Evolutionary conservation across 2,113 vertebrate species (phyloP).

Genomic region (Caranx melampygus): DNA sequence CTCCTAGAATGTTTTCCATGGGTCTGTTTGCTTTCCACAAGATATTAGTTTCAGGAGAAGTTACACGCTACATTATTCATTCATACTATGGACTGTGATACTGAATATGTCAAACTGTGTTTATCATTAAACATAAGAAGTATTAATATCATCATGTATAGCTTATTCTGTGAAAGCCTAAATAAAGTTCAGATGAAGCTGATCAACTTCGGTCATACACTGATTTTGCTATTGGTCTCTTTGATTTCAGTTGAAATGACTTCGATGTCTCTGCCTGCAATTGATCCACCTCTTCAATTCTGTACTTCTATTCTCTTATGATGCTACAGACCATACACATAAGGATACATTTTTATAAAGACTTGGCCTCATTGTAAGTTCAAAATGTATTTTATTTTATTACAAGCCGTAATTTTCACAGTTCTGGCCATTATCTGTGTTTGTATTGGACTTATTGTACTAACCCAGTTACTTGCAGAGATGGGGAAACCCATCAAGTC

Average conservation of each 20-base stretch:
- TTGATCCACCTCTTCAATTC: background rate
- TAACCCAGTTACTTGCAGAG: background rate
- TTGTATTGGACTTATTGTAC: background rate
- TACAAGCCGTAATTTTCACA: background rate
- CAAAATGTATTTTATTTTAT: background rate
- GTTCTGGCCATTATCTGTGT: background rate
- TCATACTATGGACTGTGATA: slow-evolving; percentile 74
- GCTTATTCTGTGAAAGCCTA: slow-evolving; percentile 77
- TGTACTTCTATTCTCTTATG: background rate
- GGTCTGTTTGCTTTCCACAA: slow-evolving; percentile 67
- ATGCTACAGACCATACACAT: background rate
- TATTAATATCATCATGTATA: slow-evolving; percentile 78
- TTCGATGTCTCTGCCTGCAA: background rate
- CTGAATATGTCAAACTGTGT: slow-evolving; percentile 76
- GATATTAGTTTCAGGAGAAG: slow-evolving; percentile 64
- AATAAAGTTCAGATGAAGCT: slow-evolving; percentile 78
- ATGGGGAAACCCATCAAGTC: background rate
- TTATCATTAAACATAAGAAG: slow-evolving; percentile 71
- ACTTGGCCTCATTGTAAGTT: background rate
- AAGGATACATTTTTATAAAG: background rate
- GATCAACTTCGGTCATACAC: slow-evolving; percentile 38
- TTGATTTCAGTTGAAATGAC: slow-evolving; percentile 16
- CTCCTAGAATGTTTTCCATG: slow-evolving; percentile 40
- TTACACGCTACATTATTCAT: slow-evolving; percentile 71
- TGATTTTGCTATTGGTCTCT: slow-evolving; percentile 34